Evolutionary conservation across 2,113 vertebrate genomes (phyloP).

Genomic region (Sturnira hondurensis): DNA sequence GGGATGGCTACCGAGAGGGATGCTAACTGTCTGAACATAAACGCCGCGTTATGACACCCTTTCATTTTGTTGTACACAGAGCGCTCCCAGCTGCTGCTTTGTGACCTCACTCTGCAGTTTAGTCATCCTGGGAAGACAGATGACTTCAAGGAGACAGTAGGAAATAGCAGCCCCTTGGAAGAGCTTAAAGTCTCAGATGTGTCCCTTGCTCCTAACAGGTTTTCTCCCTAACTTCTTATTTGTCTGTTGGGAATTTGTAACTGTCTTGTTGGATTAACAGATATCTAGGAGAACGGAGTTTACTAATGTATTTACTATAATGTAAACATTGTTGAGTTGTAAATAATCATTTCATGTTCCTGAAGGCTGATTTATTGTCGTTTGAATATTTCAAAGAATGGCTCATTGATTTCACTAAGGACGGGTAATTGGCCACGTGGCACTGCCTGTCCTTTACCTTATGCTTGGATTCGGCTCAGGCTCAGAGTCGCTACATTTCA

Average conservation of each 20-base stretch:
- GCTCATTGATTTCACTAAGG: neutral
- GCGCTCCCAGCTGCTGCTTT: slow-evolving; percentile 85
- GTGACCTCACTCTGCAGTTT: slow-evolving; percentile 88
- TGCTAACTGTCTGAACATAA: neutral
- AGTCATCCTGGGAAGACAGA: slow-evolving; percentile 77
- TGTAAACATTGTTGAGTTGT: slow-evolving; percentile 23
- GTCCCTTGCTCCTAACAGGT: neutral
- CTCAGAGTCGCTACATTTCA: slow-evolving; percentile 8
- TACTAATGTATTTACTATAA: slow-evolving; percentile 22
- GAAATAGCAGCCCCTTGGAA: slow-evolving; percentile 50
- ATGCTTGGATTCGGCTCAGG: neutral
- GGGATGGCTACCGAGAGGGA: neutral
- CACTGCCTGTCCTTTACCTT: neutral
- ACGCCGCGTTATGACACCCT: neutral
- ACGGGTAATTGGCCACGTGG: neutral
- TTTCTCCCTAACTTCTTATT: slow-evolving; percentile 51
- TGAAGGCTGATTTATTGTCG: neutral
- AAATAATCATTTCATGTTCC: slow-evolving; percentile 22
- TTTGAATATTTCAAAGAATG: slow-evolving; percentile 16
- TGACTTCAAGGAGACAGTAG: slow-evolving; percentile 71
- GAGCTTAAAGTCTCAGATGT: slow-evolving; percentile 45
- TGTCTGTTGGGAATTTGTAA: neutral
- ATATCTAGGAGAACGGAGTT: neutral
- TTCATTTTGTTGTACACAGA: slow-evolving; percentile 79
- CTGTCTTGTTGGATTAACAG: slow-evolving; percentile 4